Conservation (phyloP, 2,888 invertebrate species). For the Drosophila atripex region DNA sequence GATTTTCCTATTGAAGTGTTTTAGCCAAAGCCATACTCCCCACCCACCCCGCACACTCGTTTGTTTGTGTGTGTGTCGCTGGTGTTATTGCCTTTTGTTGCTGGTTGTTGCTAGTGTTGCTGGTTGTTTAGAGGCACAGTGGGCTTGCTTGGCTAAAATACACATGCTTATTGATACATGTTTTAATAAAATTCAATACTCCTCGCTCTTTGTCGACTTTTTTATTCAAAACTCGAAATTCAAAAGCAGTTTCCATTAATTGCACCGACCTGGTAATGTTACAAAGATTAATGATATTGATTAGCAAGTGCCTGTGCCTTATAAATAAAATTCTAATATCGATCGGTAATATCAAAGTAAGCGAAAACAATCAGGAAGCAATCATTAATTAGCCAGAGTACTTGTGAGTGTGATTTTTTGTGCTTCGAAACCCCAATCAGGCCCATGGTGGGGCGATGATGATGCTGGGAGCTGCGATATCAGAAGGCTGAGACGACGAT, state of each 20-base stretch:
- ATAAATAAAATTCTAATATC: slow-evolving; percentile 15
- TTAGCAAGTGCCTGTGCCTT: slow-evolving; percentile 4
- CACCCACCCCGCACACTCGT: neutral
- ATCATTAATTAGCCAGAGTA: slow-evolving; percentile 3
- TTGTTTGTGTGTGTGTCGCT: slow-evolving; percentile 22
- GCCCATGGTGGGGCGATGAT: slow-evolving; percentile 44
- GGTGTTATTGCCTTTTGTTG: slow-evolving; percentile 42
- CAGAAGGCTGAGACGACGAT: slow-evolving; percentile 39
- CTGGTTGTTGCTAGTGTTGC: slow-evolving; percentile 37
- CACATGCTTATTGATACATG: neutral
- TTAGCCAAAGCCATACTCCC: slow-evolving; percentile 9
- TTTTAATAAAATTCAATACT: neutral
- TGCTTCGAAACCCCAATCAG: neutral
- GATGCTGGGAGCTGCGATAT: slow-evolving; percentile 40
- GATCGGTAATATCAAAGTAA: slow-evolving; percentile 30
- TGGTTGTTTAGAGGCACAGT: slow-evolving; percentile 54
- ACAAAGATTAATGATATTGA: slow-evolving; percentile 19
- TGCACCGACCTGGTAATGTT: neutral
- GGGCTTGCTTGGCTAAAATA: neutral
- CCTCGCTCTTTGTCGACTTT: neutral
- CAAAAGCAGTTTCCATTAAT: slow-evolving; percentile 10
- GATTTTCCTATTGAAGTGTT: slow-evolving; percentile 75
- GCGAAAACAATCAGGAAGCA: slow-evolving; percentile 28
- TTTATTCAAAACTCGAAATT: neutral
- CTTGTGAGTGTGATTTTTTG: neutral